Evolutionary conservation across 2,113 vertebrate genomes (phyloP).

Genomic region (Chrysochloris asiatica): DNA sequence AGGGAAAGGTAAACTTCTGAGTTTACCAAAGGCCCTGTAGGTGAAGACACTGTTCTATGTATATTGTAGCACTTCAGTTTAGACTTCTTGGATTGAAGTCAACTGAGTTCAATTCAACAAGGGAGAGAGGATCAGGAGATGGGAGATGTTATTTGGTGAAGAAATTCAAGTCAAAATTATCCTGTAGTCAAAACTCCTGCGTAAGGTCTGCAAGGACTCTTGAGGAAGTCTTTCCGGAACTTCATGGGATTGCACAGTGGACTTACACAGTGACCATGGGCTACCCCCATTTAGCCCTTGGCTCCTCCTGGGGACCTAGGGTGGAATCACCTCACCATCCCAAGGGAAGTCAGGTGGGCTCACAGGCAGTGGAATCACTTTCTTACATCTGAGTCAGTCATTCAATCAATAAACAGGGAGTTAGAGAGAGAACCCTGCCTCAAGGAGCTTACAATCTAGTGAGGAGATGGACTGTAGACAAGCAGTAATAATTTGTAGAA

Average conservation of each 20-base stretch:
- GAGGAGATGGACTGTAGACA: neutral
- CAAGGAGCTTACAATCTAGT: neutral
- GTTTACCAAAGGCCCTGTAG: neutral
- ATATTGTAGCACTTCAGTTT: neutral
- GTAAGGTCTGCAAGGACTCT: neutral
- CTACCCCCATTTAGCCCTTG: too few relatives aligned
- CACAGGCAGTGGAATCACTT: neutral
- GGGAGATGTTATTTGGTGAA: neutral
- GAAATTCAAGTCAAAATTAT: neutral
- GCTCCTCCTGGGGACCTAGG: neutral
- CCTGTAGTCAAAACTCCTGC: neutral
- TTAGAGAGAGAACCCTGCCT: neutral
- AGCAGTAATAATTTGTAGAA: too few relatives aligned
- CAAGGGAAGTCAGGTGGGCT: too few relatives aligned
- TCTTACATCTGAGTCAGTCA: neutral
- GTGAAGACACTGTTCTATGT: neutral
- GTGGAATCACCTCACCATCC: neutral
- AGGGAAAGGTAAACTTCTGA: neutral
- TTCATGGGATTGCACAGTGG: neutral
- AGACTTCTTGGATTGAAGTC: neutral
- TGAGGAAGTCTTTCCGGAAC: neutral
- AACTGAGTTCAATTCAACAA: slow-evolving; percentile 54
- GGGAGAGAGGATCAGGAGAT: slow-evolving; percentile 37
- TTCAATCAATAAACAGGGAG: neutral
- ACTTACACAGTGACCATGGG: neutral